Evolutionary conservation across 2,113 vertebrate species (phyloP), one percentile per base, ranked within the genome.

Genomic region (Serilophus lunatus): DNA sequence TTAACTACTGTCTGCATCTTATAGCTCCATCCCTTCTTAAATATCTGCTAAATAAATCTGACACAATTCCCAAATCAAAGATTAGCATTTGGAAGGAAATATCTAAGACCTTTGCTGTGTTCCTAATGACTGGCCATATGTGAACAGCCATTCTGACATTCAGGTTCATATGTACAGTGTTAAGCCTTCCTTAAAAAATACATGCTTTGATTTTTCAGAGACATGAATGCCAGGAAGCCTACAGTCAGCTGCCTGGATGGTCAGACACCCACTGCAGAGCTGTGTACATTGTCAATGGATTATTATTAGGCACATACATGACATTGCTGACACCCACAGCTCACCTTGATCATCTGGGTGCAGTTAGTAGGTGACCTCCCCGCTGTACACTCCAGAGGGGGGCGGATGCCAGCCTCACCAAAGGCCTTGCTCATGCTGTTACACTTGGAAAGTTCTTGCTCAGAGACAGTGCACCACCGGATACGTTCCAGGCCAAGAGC

Each of bases 401-500:
- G 99, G 24, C 92, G 97, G 81, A 99, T 96, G 33, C 97, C 86
- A 13, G 96, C 98, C 22, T 18, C 28, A n/a, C 69, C 33, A 51
- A 99, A 99, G 31, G 98, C 97, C 42, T 91, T 29, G 4, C 98
- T 98, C 99, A 99, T 99, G 82, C 92, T 97, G 14, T 71, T 81
- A 78, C 99, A 99, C 87, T 99, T 99, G 51, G 24, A 85, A 88
- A 97, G 97, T 90, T 99, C 99, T 0, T 57, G 29, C 1, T 97
- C 68, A 2, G 99, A 99, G 91, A 98, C 90, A 8, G 98, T 98
- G 94, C 99, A 99, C 99, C 99, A 99, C 19, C 96, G 97, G 91
- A 99, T 64, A 61, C 63, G 97, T 50, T 81, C 96, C 92, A 98
- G 93, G 18, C 97, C 7, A 1, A 96, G 94, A 20, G 76, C 99